These are phyloP conservation scores for Liparis tanakae DNA, from an alignment of 2,797 vertebrate species.

Conservation along the genomic window DNA sequence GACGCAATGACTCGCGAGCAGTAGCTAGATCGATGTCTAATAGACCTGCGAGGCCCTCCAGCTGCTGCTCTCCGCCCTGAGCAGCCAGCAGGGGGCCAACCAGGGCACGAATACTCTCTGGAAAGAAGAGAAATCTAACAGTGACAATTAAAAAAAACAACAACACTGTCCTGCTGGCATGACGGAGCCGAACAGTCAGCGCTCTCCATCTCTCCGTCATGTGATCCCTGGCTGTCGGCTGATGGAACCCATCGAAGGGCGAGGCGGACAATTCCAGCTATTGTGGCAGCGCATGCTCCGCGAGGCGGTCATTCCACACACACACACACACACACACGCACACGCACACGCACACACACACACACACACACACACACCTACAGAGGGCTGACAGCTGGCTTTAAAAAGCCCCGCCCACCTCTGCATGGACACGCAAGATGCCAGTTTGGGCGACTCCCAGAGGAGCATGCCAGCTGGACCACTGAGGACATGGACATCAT, in stretches of 20 bases:
- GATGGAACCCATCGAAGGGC: conserved; percentile 34
- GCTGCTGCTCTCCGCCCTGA: not conserved
- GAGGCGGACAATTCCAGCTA: conserved; percentile 52
- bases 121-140: not conserved
- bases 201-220: conserved; percentile 2
- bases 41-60: conserved; percentile 3
- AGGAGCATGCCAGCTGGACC: conserved; percentile 66
- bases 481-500: conserved; percentile 29
- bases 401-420: conserved; percentile 31
- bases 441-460: conserved; percentile 58
- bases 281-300: conserved; percentile 49
- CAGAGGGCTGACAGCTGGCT: conserved; percentile 65
- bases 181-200: not conserved
- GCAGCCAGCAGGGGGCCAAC: conserved; percentile 68
- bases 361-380: conserved; percentile 53
- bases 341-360: conserved; percentile 39
- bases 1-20: conserved; percentile 39
- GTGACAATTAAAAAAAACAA: too few relatives aligned
- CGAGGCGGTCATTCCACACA: conserved; percentile 58
- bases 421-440: conserved; percentile 41
- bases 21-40: conserved; percentile 43
- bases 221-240: conserved; percentile 4
- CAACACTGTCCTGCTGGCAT: not conserved
- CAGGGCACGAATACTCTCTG: conserved; percentile 1
- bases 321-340: conserved; percentile 47